Evolutionary conservation across 2,888 invertebrate genomes (phyloP), one percentile per base, ranked within the genome.

Genomic region (Thymelicus acteon): DNA sequence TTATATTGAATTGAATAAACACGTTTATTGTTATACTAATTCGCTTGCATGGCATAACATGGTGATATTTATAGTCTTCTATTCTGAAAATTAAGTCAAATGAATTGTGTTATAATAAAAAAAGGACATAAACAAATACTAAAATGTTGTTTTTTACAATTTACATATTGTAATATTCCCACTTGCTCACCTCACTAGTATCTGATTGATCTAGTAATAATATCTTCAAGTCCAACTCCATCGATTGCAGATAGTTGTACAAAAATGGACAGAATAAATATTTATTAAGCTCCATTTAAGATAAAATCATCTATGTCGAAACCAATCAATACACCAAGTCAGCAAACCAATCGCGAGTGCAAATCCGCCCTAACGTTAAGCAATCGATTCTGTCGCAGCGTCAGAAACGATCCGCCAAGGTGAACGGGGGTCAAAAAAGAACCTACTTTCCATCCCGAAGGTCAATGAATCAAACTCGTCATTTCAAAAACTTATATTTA

Each of bases 381-480:
- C 73, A 71, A 75, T 54, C 52, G 64, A 67, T 75, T 73, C 80
- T 80, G 83, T 83, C 83, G 82, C 82, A 81, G 77, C 82, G 81
- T 82, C 81, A 79, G 81, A 86, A 85, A 83, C 81, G 80, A 85
- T 84, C 80, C 80, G 85, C 83, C 89, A 89, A 88, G 89, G 85
- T 80, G 77, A 86, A 77, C 83, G 62, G 75, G 84, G 80, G 81
- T 80, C 85, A 75, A 80, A 83, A 84, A 78, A 75, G 75, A 78
- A 80, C 84, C 84, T 79, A 87, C 91, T 91, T 91, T 91, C 91
- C 82, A 85, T 73, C 72, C 49, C 73, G 81, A 88, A 90, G 89
- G 91, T 85, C 81, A 70, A 54, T 64, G 71, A 76, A 75, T 81
- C 76, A 85, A 85, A 86, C 82, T 81, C 77, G 75, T 74, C 80